These are phyloP conservation scores for Dysidea cf. avara DNA, from an alignment of 37 sponge, comb jelly and placozoan genomes.

Conservation along the genomic window DNA sequence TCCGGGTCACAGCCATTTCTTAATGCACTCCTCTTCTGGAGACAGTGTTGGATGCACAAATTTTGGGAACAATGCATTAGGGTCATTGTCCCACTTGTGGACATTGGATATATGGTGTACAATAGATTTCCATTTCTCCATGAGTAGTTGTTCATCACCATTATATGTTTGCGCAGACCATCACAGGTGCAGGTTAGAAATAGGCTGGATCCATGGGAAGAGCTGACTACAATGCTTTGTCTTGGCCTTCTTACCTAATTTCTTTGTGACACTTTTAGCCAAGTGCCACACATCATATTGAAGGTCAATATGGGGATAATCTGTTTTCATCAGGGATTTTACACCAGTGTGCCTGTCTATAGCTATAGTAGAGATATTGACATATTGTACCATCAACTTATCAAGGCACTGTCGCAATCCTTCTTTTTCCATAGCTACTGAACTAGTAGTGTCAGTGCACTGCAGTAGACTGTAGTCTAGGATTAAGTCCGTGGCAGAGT, in stretches of 20 bases:
- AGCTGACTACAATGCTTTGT: not conserved
- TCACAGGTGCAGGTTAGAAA: constrained; percentile 26
- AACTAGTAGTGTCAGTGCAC: constrained; percentile 29
- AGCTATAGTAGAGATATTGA: no score
- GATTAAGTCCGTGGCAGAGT: constrained; percentile 14
- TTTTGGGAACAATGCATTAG: not conserved
- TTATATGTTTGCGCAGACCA: constrained; percentile 12
- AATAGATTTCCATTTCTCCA: constrained; percentile 12
- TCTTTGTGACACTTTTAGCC: constrained; percentile 21
- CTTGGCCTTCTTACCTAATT: constrained; percentile 9
- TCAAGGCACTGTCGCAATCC: constrained; percentile 15
- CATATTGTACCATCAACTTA: constrained; percentile 3
- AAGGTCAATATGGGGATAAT: no score
- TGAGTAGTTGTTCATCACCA: not conserved
- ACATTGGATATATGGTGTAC: constrained; percentile 9
- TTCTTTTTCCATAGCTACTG: constrained; percentile 38
- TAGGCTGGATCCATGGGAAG: constrained; percentile 14
- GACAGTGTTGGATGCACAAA: constrained; percentile 2
- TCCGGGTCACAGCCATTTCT: constrained; percentile 17
- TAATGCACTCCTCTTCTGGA: not conserved
- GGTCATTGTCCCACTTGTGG: not conserved
- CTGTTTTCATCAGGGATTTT: no score
- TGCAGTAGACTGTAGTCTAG: constrained; percentile 30
- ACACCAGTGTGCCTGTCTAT: no score
- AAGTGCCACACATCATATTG: constrained; percentile 57